Evolutionary conservation across 2,113 vertebrate genomes (phyloP), one percentile per base, ranked within the genome.

Genomic region (Hepsetus odoe): DNA sequence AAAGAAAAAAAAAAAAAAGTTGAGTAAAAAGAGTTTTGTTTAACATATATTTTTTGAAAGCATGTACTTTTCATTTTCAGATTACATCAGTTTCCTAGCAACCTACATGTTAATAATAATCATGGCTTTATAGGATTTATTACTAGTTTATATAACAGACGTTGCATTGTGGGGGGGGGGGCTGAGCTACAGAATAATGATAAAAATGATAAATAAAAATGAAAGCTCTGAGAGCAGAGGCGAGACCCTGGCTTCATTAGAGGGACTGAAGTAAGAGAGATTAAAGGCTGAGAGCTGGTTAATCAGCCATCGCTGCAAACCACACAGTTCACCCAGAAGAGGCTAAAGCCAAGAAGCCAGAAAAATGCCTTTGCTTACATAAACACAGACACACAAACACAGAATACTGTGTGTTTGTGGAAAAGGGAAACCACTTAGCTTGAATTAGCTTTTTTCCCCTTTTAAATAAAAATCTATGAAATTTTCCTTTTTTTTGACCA

Each of bases 201-300:
- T n/a, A n/a, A n/a, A n/a, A n/a, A n/a, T n/a, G n/a, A n/a, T n/a
- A n/a, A 66, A 32, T 64, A 66, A 74, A 77, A 59, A 67, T 30
- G 55, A 49, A 46, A 55, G 35, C n/a, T 26, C n/a, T 74, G 35
- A 71, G 79, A 74, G 74, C 66, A 77, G 46, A 80, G 22, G 44
- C 28, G 53, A 72, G 26, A 33, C 44, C 72, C 46, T 61, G 69
- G 44, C 32, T 55, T 80, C 56, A 53, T 81, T 81, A 74, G 44
- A 62, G 56, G 69, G 74, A 40, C 49, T 73, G 53, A 67, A 55
- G 13, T 53, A 51, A 77, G 70, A 79, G 33, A 74, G 56, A 80
- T 74, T 81, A 59, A 67, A 84, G 46, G 44, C 44, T 69, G 46
- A 64, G 35, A 26, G 20, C 35, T 40, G 26, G 20, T 18, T 79